Evolutionary conservation across 2,888 invertebrate genomes (phyloP).

Genomic region (Drosophila mimetica): DNA sequence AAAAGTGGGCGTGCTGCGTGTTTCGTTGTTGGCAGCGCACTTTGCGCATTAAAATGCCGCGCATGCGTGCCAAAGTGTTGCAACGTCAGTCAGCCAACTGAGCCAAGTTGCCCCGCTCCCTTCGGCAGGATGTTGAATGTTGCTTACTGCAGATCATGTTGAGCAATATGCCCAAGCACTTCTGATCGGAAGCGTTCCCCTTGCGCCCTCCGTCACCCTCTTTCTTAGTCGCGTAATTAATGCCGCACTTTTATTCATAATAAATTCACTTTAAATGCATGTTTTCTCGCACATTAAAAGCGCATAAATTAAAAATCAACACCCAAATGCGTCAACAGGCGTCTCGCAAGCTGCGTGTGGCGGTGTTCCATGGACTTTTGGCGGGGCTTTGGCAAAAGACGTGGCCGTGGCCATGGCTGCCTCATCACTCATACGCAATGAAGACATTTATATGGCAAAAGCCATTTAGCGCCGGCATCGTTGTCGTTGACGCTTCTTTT

Average conservation of each 20-base stretch:
- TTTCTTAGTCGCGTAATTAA: constrained; percentile 55
- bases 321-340: constrained; percentile 74
- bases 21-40: constrained; percentile 69
- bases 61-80: constrained; percentile 75
- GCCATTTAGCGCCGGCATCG: constrained; percentile 67
- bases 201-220: background rate
- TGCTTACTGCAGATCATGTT: constrained; percentile 46
- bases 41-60: constrained; percentile 79
- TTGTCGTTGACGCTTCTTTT: constrained; percentile 49
- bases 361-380: constrained; percentile 1
- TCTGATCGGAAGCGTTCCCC: constrained; percentile 32
- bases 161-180: constrained; percentile 70
- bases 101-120: constrained; percentile 11
- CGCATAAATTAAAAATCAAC: constrained; percentile 81
- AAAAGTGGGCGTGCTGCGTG: constrained; percentile 79
- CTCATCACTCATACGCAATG: constrained; percentile 80
- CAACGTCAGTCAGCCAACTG: constrained; percentile 47
- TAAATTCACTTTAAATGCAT: constrained; percentile 79
- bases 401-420: constrained; percentile 54
- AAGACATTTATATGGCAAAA: constrained; percentile 80
- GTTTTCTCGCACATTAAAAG: constrained; percentile 79
- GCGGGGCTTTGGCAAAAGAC: background rate
- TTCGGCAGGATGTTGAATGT: constrained; percentile 50
- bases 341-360: constrained; percentile 46
- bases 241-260: constrained; percentile 74